Conservation (phyloP, 1,140 invertebrate genomes). For the Temnothorax curvispinosus region DNA sequence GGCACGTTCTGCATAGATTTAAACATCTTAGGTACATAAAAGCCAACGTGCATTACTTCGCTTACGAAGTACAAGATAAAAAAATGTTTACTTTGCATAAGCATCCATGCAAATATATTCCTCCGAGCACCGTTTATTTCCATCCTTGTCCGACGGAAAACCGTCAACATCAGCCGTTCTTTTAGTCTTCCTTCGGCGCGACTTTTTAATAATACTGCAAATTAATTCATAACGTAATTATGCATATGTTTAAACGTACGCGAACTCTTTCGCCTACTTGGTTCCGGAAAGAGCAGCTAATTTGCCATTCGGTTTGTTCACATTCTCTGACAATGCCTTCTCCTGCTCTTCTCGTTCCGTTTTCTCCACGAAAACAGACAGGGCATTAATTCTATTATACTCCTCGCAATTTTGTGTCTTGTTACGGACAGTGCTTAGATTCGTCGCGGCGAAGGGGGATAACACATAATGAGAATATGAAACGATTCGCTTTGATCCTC, state of each 20-base stretch:
- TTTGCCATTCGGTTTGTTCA: neutral
- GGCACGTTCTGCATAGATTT: conserved; percentile 23
- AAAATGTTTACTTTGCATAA: conserved; percentile 16
- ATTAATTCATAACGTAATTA: neutral
- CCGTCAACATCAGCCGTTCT: neutral
- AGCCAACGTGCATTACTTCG: neutral
- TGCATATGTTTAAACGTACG: neutral
- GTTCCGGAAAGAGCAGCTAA: neutral
- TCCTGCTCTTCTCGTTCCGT: neutral
- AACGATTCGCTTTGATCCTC: neutral
- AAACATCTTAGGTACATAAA: neutral
- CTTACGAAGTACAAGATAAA: neutral
- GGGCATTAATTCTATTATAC: conserved; percentile 47
- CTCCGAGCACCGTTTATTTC: neutral
- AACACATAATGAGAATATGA: neutral
- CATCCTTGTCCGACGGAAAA: neutral
- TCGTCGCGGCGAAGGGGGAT: conserved; percentile 4
- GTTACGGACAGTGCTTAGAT: neutral
- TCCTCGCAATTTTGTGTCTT: conserved; percentile 44
- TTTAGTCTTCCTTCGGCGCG: neutral
- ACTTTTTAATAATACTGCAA: neutral
- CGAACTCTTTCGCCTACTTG: neutral
- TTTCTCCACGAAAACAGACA: conserved; percentile 17
- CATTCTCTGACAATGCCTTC: neutral
- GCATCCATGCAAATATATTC: neutral